A percentile compares a stretch with the other conserved stretches of the same genome.
phyloP scores from a whole-genome alignment of 2,888 invertebrate genomes.

The Mesorhabditis sp. region DNA sequence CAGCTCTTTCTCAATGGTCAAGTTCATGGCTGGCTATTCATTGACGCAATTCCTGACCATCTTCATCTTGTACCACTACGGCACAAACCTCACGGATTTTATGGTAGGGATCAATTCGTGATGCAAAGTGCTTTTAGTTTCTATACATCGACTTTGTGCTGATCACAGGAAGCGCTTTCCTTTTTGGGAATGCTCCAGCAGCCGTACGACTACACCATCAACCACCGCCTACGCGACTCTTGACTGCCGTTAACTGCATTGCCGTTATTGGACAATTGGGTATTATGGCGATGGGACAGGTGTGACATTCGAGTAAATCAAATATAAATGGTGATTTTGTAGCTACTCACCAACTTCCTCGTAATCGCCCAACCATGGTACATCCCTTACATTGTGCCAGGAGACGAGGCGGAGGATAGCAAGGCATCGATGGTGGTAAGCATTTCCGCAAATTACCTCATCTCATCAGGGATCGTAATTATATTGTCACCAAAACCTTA shows the following conservation, averaged over 20 bases:
- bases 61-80: conserved; percentile 63
- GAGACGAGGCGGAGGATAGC: conserved; percentile 62
- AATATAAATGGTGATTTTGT: conserved; percentile 12
- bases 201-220: conserved; percentile 39
- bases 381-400: conserved; percentile 58
- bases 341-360: conserved; percentile 47
- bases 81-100: conserved; percentile 55
- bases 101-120: conserved; percentile 66
- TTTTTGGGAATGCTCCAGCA: conserved; percentile 56
- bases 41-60: conserved; percentile 74
- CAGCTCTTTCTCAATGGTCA: conserved; percentile 94
- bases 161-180: conserved; percentile 61
- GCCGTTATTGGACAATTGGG: conserved; percentile 72
- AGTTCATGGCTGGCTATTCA: conserved; percentile 90
- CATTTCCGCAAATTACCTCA: not conserved
- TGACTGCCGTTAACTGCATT: conserved; percentile 69
- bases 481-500: too few relatives aligned
- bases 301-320: conserved; percentile 7
- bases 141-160: conserved; percentile 64
- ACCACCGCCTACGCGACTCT: conserved; percentile 61
- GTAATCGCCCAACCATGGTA: conserved; percentile 53
- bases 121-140: conserved; percentile 63
- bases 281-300: conserved; percentile 69
- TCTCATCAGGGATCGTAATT: too few relatives aligned
- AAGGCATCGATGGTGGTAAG: conserved; percentile 69